These are phyloP conservation scores for Peromyscus aztecus DNA, from an alignment of 2,797 vertebrate species.

Conservation along the genomic window DNA sequence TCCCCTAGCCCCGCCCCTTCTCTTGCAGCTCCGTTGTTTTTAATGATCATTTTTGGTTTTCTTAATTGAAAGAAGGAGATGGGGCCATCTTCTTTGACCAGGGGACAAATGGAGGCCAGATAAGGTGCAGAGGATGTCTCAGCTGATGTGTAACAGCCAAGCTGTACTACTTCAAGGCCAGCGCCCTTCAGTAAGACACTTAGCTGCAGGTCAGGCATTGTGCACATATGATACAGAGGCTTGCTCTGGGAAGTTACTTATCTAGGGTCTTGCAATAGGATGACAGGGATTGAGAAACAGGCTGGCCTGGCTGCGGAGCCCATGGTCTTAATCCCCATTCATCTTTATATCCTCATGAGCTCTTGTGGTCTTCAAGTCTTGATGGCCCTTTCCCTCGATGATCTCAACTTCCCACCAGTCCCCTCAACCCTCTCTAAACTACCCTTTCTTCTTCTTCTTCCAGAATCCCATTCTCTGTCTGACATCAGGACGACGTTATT, in stretches of 20 bases:
- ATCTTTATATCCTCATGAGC: background rate
- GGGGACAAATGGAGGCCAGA: background rate
- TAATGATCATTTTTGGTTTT: background rate
- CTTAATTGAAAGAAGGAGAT: background rate
- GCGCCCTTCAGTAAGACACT: background rate
- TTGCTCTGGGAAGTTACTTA: background rate
- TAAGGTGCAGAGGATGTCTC: background rate
- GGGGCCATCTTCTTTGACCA: background rate
- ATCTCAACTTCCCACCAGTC: background rate
- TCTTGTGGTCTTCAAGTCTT: background rate
- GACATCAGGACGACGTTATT: background rate
- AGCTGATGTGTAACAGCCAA: background rate
- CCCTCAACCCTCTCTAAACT: background rate
- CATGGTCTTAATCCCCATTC: background rate
- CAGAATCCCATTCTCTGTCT: background rate
- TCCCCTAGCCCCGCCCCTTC: background rate
- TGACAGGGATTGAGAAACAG: background rate
- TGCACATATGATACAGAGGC: background rate
- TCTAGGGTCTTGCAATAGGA: background rate
- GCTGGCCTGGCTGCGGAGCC: background rate
- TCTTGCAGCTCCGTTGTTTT: background rate
- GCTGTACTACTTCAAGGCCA: background rate
- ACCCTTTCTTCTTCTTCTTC: background rate
- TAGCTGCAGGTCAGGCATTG: background rate
- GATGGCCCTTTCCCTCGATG: background rate